A percentile compares a stretch with the other conserved stretches of the same genome.
These are phyloP conservation scores for silkworm (Bombyx mori) DNA, from an alignment of 1,140 invertebrate species.

Conservation along the genomic window DNA sequence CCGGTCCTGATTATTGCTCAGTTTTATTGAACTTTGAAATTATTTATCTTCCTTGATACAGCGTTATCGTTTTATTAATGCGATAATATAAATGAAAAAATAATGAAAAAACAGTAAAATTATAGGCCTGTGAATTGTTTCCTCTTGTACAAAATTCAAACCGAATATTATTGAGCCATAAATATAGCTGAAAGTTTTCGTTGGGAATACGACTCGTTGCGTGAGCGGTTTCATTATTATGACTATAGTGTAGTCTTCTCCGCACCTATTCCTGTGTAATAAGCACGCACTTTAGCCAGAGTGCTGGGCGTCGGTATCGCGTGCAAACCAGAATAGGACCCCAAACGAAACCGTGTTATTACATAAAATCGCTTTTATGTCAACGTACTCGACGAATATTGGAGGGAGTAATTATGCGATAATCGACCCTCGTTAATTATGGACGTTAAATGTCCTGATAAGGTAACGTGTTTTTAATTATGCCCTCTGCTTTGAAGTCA, in stretches of 20 bases:
- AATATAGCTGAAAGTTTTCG: neutral
- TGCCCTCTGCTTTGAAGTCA: too few species aligned
- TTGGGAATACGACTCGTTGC: neutral
- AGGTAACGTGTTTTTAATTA: too few species aligned
- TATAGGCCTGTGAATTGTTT: neutral
- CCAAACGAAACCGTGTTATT: slow-evolving; percentile 4
- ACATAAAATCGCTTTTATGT: slow-evolving; percentile 3
- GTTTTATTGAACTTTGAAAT: too few species aligned
- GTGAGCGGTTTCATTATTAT: slow-evolving; percentile 22
- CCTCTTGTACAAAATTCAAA: neutral
- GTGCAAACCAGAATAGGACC: neutral
- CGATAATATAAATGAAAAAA: neutral
- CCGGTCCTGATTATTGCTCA: too few species aligned
- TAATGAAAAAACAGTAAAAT: neutral
- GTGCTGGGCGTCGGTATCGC: slow-evolving; percentile 14
- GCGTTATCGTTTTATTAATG: too few species aligned
- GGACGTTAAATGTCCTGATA: too few species aligned
- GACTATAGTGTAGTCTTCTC: slow-evolving; percentile 22
- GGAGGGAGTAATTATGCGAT: too few species aligned
- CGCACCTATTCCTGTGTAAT: slow-evolving; percentile 25
- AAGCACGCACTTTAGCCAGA: slow-evolving; percentile 22
- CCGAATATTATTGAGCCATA: neutral
- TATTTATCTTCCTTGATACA: too few species aligned
- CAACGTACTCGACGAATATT: too few species aligned
- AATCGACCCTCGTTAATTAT: too few species aligned